These are phyloP conservation scores for Meloidogyne floridensis DNA, from an alignment of 1,140 invertebrate species.

Conservation along the genomic window DNA sequence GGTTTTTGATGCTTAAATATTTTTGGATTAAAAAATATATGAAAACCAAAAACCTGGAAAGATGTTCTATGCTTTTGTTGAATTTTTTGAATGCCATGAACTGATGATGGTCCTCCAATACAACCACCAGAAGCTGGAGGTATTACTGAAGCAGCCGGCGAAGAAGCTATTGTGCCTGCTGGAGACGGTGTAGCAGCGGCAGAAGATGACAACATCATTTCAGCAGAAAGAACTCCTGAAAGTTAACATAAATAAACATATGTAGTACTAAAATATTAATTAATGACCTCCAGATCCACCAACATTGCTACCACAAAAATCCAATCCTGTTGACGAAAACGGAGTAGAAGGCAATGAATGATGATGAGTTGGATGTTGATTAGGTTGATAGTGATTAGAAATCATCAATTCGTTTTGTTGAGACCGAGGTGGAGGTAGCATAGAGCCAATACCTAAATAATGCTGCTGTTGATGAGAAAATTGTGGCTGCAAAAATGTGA, in stretches of 20 bases:
- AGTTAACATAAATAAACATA: background rate
- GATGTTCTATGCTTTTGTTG: background rate
- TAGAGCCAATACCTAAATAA: background rate
- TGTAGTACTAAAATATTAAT: background rate
- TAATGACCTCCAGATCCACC: background rate
- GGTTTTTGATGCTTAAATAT: background rate
- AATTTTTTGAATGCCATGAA: background rate
- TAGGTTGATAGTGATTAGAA: background rate
- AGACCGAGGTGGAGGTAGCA: slow-evolving; percentile 5
- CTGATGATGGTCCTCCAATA: background rate
- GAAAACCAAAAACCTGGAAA: background rate
- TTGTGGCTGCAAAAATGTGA: background rate
- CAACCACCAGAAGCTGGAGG: background rate
- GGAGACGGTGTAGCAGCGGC: background rate
- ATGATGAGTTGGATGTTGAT: background rate
- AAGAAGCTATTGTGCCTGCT: background rate
- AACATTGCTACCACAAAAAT: background rate
- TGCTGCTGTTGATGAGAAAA: background rate
- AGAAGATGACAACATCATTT: slow-evolving; percentile 1
- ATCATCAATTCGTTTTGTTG: slow-evolving; percentile 1
- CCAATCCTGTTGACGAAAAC: background rate
- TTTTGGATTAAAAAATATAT: background rate
- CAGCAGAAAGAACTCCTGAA: background rate
- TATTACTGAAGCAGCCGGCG: background rate
- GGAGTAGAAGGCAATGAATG: slow-evolving; percentile 1